Evolutionary conservation across 2,888 invertebrate species (phyloP).

Genomic region (Baccha elongata): DNA sequence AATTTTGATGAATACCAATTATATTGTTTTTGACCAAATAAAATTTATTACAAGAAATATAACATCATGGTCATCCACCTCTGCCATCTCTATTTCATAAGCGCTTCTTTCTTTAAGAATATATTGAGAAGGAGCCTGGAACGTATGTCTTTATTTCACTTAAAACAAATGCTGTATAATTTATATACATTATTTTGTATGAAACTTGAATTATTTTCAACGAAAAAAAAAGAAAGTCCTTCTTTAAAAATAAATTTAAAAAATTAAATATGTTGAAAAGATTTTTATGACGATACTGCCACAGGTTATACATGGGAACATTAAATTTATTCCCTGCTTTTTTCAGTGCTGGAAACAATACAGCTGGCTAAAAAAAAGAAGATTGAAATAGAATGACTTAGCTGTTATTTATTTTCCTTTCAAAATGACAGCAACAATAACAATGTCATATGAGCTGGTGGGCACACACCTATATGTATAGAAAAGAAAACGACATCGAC

Average conservation of each 20-base stretch:
- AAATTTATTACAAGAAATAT: neutral
- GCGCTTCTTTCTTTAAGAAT: no score
- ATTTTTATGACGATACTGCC: slow-evolving; percentile 36
- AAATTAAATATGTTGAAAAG: slow-evolving; percentile 50
- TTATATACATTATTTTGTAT: no score
- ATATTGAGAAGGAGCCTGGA: no score
- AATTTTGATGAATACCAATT: neutral
- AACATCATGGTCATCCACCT: slow-evolving; percentile 20
- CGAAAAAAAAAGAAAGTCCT: slow-evolving; percentile 1
- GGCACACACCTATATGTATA: slow-evolving; percentile 39
- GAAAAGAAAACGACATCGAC: slow-evolving; percentile 38
- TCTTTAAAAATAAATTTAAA: slow-evolving; percentile 48
- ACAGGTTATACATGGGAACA: neutral
- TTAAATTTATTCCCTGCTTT: slow-evolving; percentile 31
- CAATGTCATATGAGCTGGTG: slow-evolving; percentile 33
- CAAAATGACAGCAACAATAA: slow-evolving; percentile 27
- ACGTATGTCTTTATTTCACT: neutral
- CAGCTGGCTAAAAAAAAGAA: slow-evolving; percentile 21
- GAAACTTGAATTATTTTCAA: no score
- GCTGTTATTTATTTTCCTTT: slow-evolving; percentile 26
- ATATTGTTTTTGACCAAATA: slow-evolving; percentile 23
- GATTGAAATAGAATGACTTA: slow-evolving; percentile 54
- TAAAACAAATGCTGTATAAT: slow-evolving; percentile 36
- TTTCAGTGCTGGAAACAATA: slow-evolving; percentile 26
- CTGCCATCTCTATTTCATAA: no score